Evolutionary conservation across 2,888 invertebrate genomes (phyloP), one percentile per base, ranked within the genome.

Genomic region (Tubulanus polymorphus): DNA sequence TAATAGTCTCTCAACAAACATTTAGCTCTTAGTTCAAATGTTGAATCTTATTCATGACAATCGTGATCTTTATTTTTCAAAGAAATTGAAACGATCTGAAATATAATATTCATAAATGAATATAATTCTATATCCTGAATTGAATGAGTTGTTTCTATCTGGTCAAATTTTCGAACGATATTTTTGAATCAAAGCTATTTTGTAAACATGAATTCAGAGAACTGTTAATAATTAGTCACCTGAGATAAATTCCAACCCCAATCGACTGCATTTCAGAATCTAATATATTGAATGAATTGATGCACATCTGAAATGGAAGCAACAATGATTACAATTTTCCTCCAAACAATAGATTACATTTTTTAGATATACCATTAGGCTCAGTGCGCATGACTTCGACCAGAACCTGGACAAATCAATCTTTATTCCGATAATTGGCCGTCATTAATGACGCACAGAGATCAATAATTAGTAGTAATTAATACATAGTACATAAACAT

Each of bases 221-320:
- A 47, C 18, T 15, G 8, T 18, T 48, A 15, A 12, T 48, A 12
- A 48, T 29, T 20, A 65, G 62, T 51, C 60, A 76, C 12, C 87
- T 92, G 61, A 94, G 79, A 77, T 93, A 95, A 61, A 95, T 84
- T 2, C 89, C 93, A 0, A 89, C 88, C 0, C 92, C 94, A 53
- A 94, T 85, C 10, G 88, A 87, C 65, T 88, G 87, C 85, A 92
- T 86, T 71, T 93, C 91, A 23, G 85, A 83, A 75, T 93, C 90
- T 64, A 89, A 81, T 63, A 95, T 89, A 68, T 88, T 90, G 74
- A 93, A 94, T 52, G 90, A 88, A 81, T 95, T 95, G 29, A 93
- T 88, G 61, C 88, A 86, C 83, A 93, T 86, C 91, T 92, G 80
- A 35, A 69, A 66, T 58, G 27, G 37, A 45, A 41, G n/a, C 10